Percentiles rank a stretch among this genome's conserved stretches.
phyloP scores from a whole-genome alignment of 1,140 invertebrate genomes.

The Ephestia elutella region DNA sequence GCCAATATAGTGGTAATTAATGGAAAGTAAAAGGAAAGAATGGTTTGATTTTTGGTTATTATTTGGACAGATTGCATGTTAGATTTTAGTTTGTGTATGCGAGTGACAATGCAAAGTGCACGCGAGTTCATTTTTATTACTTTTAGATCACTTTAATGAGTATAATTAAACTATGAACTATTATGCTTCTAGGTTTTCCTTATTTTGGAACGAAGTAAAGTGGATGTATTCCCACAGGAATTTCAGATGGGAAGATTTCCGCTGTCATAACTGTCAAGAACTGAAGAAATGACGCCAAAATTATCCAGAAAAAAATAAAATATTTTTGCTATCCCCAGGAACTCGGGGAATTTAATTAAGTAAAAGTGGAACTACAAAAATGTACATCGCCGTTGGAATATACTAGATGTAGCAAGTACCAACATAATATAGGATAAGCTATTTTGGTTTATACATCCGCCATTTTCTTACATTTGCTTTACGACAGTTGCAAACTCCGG shows the following conservation, averaged over 20 bases:
- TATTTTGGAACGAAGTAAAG: not conserved
- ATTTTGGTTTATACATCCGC: not conserved
- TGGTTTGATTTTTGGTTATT: no score
- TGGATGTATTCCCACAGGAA: not conserved
- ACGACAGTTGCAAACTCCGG: not conserved
- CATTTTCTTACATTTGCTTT: not conserved
- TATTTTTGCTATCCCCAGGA: not conserved
- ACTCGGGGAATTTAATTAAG: not conserved
- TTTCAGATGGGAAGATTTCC: conserved; percentile 3
- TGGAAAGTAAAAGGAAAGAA: no score
- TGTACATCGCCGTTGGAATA: not conserved
- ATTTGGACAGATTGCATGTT: no score
- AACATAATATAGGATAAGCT: not conserved
- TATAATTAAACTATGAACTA: no score
- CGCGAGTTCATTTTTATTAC: no score
- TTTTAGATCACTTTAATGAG: no score
- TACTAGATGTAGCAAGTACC: not conserved
- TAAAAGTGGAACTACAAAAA: not conserved
- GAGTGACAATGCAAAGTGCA: no score
- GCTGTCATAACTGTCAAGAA: conserved; percentile 4
- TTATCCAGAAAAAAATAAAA: not conserved
- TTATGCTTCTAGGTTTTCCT: not conserved
- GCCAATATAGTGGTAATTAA: no score
- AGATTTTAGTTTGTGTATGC: no score
- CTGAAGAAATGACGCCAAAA: conserved; percentile 1